phyloP scores from a whole-genome alignment of 1,140 invertebrate species.

The Chymomyza costata region DNA sequence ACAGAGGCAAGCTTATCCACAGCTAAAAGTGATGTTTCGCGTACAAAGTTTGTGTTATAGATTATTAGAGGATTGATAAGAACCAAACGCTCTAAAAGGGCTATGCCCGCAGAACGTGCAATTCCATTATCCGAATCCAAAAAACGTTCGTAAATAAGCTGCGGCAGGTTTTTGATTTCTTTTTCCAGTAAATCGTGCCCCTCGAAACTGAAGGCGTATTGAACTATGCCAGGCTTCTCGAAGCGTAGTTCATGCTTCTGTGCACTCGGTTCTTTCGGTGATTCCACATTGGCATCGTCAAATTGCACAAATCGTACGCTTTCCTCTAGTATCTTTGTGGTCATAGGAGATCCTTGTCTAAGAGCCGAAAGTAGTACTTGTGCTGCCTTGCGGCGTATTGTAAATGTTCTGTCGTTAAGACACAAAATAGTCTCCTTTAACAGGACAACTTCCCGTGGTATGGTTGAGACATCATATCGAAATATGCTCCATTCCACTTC shows the following conservation, averaged over 20 bases:
- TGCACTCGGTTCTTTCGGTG: conserved; percentile 22
- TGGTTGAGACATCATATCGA: conserved; percentile 62
- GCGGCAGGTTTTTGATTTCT: conserved; percentile 43
- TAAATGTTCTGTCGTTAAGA: conserved; percentile 57
- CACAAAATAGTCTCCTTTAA: conserved; percentile 51
- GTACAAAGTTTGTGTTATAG: conserved; percentile 65
- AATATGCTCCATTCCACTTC: conserved; percentile 69
- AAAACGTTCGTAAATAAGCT: conserved; percentile 51
- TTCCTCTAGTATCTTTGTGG: conserved; percentile 55
- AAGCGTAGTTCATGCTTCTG: conserved; percentile 44
- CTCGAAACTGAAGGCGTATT: conserved; percentile 55
- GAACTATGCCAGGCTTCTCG: conserved; percentile 37
- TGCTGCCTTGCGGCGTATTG: conserved; percentile 59
- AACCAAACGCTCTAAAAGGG: conserved; percentile 57
- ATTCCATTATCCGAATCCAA: conserved; percentile 44
- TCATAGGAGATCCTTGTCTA: conserved; percentile 56
- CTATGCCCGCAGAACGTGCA: conserved; percentile 51
- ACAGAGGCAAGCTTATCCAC: conserved; percentile 55
- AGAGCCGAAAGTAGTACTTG: conserved; percentile 51
- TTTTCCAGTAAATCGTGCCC: conserved; percentile 48
- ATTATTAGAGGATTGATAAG: conserved; percentile 60
- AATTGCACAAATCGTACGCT: conserved; percentile 52
- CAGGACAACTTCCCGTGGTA: conserved; percentile 59
- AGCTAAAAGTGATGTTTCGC: conserved; percentile 37
- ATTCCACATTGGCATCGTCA: conserved; percentile 32